These are phyloP conservation scores for Rotaria magnacalcarata DNA, from an alignment of 2,888 invertebrate genomes.

Conservation along the genomic window DNA sequence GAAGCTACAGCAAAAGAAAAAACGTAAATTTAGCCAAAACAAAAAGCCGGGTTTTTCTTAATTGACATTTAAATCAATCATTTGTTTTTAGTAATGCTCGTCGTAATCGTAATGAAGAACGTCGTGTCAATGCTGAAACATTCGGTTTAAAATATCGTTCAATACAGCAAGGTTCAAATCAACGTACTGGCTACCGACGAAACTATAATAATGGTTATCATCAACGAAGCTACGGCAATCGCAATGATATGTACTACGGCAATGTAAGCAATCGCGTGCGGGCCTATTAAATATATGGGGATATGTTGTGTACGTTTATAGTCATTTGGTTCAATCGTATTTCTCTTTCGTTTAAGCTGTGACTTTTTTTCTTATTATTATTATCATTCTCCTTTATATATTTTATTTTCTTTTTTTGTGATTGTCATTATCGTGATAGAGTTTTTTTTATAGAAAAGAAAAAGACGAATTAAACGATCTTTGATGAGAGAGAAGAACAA, in stretches of 20 bases:
- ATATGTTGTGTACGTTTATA: neutral
- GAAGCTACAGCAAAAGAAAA: slow-evolving; percentile 84
- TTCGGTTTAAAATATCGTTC: slow-evolving; percentile 68
- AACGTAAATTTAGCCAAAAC: slow-evolving; percentile 60
- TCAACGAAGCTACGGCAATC: neutral
- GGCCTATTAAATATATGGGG: neutral
- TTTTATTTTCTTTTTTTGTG: neutral
- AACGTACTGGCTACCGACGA: neutral
- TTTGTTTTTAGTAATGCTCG: slow-evolving; percentile 10
- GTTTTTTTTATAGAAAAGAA: neutral
- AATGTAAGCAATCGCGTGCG: neutral
- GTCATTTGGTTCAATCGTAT: neutral
- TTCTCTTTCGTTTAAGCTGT: neutral
- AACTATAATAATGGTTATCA: neutral
- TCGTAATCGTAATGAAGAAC: slow-evolving; percentile 77
- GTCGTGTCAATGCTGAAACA: slow-evolving; percentile 90
- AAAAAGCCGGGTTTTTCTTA: too few relatives aligned
- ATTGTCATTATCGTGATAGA: neutral
- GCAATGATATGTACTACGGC: neutral
- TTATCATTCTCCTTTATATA: neutral
- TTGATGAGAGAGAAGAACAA: neutral
- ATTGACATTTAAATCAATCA: too few relatives aligned
- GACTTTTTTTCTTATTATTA: neutral
- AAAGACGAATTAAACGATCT: neutral
- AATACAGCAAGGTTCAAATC: slow-evolving; percentile 28